These are phyloP conservation scores for Chaenogobius annularis DNA, from an alignment of 2,113 vertebrate genomes.

Conservation along the genomic window DNA sequence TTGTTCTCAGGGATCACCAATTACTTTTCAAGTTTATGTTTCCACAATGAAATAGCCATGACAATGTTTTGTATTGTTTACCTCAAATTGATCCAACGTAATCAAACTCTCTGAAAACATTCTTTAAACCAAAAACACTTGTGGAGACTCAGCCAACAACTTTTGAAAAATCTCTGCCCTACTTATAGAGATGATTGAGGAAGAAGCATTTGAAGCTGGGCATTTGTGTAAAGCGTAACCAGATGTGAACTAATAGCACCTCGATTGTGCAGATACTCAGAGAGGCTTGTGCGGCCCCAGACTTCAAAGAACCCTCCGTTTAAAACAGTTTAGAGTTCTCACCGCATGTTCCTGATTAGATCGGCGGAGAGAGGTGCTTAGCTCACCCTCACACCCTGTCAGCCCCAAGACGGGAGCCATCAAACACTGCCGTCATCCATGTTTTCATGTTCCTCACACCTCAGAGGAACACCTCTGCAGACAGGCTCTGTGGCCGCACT, in stretches of 20 bases:
- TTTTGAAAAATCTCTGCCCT: neutral
- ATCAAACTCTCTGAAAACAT: neutral
- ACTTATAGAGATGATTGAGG: conserved; percentile 30
- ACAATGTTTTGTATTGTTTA: conserved; percentile 1
- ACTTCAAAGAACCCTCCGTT: conserved; percentile 62
- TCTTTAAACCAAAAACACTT: conserved; percentile 1
- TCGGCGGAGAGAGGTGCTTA: conserved; percentile 54
- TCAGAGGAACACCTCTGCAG: conserved; percentile 34
- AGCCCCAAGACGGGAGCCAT: conserved; percentile 50
- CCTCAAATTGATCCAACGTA: neutral
- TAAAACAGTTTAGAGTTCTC: conserved; percentile 52
- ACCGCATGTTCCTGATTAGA: conserved; percentile 69
- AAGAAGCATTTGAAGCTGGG: conserved; percentile 18
- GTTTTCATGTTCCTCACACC: conserved; percentile 51
- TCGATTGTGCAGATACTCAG: conserved; percentile 51
- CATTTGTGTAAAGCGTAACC: conserved; percentile 50
- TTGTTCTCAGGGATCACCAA: neutral
- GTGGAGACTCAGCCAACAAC: neutral
- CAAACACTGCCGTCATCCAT: conserved; percentile 50
- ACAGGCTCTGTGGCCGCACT: conserved; percentile 9
- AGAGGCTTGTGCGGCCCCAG: conserved; percentile 34
- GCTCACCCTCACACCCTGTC: conserved; percentile 45
- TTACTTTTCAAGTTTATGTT: neutral
- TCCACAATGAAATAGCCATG: neutral
- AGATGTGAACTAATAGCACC: conserved; percentile 60